Evolutionary conservation across 2,113 vertebrate species (phyloP).

Genomic region (Eupsittula cactorum): DNA sequence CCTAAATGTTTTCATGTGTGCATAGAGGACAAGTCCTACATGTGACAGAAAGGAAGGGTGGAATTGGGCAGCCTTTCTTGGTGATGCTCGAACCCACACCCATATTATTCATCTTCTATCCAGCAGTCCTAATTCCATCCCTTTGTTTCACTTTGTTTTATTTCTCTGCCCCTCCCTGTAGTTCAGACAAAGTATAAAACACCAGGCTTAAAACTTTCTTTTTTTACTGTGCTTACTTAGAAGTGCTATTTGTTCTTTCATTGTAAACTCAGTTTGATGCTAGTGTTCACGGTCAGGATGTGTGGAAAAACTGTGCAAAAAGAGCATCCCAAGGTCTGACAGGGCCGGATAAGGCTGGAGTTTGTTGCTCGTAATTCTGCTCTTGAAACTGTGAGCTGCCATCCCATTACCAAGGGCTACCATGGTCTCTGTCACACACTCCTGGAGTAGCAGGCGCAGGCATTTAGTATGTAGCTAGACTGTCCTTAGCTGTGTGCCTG

Average conservation of each 20-base stretch:
- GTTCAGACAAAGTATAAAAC: background rate
- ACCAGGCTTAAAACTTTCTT: background rate
- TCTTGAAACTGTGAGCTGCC: background rate
- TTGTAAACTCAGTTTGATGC: background rate
- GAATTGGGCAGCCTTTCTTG: background rate
- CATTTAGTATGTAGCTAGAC: rapidly evolving
- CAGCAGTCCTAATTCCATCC: background rate
- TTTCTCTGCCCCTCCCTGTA: rapidly evolving
- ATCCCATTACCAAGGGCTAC: background rate
- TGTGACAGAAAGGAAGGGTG: background rate
- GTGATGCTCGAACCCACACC: background rate
- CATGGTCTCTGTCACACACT: rapidly evolving
- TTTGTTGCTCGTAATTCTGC: background rate
- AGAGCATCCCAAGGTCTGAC: background rate
- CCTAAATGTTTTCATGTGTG: conserved; percentile 10
- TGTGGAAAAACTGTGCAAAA: background rate
- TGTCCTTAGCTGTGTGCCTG: background rate
- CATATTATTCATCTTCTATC: background rate
- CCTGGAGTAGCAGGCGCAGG: background rate
- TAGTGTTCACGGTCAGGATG: rapidly evolving
- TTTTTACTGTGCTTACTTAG: background rate
- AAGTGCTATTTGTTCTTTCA: background rate
- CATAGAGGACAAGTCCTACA: background rate
- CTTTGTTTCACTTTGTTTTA: background rate
- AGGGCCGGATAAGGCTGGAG: background rate